Evolutionary conservation across 2,797 vertebrate genomes (phyloP).

Genomic region (Momotus momota): DNA sequence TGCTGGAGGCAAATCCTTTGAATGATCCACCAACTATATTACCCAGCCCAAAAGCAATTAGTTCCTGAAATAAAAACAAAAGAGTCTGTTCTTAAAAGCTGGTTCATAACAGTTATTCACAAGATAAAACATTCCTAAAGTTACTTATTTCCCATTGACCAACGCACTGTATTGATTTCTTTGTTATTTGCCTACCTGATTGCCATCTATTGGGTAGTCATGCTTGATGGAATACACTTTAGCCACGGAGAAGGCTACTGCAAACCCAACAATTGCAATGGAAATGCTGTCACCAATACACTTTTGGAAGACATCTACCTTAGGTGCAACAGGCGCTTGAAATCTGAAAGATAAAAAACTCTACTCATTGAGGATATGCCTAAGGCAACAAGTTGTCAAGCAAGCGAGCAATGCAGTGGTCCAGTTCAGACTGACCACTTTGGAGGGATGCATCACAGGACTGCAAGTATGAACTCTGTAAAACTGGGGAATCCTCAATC

Average conservation of each 20-base stretch:
- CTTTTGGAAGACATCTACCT: conserved; percentile 78
- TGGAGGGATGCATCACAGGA: not conserved
- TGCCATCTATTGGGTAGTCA: conserved; percentile 91
- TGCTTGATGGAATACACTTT: conserved; percentile 94
- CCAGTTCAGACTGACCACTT: not conserved
- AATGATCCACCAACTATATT: conserved; percentile 92
- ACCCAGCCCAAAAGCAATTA: conserved; percentile 93
- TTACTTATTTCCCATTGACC: not conserved
- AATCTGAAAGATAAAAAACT: conserved; percentile 80
- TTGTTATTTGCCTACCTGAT: conserved; percentile 83
- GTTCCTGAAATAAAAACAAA: conserved; percentile 81
- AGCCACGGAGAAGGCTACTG: conserved; percentile 92
- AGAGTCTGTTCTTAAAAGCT: not conserved
- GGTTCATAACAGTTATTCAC: not conserved
- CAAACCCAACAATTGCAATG: conserved; percentile 92
- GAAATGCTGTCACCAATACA: conserved; percentile 86
- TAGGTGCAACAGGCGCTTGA: conserved; percentile 83
- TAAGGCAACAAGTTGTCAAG: not conserved
- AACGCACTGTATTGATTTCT: not conserved
- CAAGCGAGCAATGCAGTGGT: not conserved
- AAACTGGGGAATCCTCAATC: not conserved
- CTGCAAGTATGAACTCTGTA: not conserved
- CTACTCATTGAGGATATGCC: not conserved
- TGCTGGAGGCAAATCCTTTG: conserved; percentile 90
- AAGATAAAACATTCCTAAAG: not conserved